phyloP scores from a whole-genome alignment of 1,140 invertebrate genomes.

The Ephestia elutella region DNA sequence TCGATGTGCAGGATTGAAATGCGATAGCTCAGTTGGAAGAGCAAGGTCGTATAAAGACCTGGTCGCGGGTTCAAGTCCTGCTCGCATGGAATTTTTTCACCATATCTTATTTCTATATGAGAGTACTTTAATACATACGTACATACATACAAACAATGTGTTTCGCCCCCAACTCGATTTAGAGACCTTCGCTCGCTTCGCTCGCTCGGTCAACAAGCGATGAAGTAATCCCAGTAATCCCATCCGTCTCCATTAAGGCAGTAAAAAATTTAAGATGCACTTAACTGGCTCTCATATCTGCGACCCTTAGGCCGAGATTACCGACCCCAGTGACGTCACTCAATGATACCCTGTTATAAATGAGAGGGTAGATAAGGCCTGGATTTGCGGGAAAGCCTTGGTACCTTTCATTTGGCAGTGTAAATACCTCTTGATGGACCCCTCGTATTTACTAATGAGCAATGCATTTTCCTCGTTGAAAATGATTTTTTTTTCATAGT shows the following conservation, averaged over 20 bases:
- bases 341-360: conserved; percentile 3
- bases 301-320: not conserved
- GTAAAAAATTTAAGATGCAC: not conserved
- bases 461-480: not conserved
- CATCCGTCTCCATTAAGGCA: not conserved
- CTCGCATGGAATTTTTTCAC: too few relatives aligned
- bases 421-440: not conserved
- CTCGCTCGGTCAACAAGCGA: too few relatives aligned
- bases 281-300: not conserved
- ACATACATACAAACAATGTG: too few relatives aligned
- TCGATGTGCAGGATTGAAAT: too few relatives aligned
- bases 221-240: too few relatives aligned
- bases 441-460: not conserved
- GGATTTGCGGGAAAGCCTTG: not conserved
- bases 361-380: not conserved
- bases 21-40: too few relatives aligned
- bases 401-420: not conserved
- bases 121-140: too few relatives aligned
- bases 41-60: too few relatives aligned
- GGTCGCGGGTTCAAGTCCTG: too few relatives aligned
- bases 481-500: not conserved
- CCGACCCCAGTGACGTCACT: not conserved
- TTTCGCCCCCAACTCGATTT: too few relatives aligned
- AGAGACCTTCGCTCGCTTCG: too few relatives aligned
- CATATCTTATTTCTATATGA: too few relatives aligned